These are phyloP conservation scores for Dryococelus australis DNA, from an alignment of 2,888 invertebrate species.

Conservation along the genomic window DNA sequence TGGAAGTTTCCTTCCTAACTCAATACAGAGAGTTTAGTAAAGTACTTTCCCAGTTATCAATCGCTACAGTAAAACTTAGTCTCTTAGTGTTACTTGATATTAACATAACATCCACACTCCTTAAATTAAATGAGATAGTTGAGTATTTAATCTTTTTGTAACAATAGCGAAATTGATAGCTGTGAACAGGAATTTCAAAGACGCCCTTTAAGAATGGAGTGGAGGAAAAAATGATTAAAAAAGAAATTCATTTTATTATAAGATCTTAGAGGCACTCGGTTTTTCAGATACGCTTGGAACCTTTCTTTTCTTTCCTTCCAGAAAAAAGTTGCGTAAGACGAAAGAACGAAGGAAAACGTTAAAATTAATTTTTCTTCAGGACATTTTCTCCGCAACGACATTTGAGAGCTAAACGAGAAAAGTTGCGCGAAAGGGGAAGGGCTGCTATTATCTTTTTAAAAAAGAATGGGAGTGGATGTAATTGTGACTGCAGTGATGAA, in stretches of 20 bases:
- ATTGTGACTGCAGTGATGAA: not conserved
- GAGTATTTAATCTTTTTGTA: too few relatives aligned
- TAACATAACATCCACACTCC: too few relatives aligned
- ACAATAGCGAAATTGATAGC: not conserved
- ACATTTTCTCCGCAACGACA: not conserved
- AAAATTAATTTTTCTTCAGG: not conserved
- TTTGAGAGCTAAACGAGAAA: constrained; percentile 1
- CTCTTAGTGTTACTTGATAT: too few relatives aligned
- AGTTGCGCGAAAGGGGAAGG: not conserved
- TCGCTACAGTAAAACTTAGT: too few relatives aligned
- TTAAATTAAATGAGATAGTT: too few relatives aligned
- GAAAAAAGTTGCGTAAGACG: not conserved
- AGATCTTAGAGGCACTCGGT: not conserved
- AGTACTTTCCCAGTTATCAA: too few relatives aligned
- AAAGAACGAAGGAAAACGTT: not conserved
- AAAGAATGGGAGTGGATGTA: not conserved
- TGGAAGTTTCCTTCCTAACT: too few relatives aligned
- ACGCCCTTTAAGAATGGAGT: not conserved
- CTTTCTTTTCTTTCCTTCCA: not conserved
- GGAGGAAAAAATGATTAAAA: not conserved
- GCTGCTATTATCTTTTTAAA: not conserved
- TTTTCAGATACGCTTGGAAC: constrained; percentile 9
- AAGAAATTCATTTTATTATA: not conserved
- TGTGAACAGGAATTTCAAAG: not conserved
- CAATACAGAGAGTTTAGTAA: too few relatives aligned